These are phyloP conservation scores for Clarias pachynema DNA, from an alignment of 2,797 vertebrate genomes.

Conservation along the genomic window DNA sequence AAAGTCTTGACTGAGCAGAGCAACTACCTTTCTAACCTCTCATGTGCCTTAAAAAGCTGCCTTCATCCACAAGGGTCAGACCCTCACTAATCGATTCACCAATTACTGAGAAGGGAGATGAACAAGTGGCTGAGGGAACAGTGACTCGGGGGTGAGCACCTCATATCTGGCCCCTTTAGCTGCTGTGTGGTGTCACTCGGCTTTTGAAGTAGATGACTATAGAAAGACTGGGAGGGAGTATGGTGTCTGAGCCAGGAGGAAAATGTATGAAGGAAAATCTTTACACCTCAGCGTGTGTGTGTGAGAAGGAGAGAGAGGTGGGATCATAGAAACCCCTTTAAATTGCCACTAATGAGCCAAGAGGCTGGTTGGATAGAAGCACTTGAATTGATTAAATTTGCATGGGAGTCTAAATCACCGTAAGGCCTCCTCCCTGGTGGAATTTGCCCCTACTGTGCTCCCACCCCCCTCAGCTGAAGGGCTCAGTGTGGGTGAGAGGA, in stretches of 20 bases:
- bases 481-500: conserved; percentile 50
- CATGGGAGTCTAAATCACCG: conserved; percentile 84
- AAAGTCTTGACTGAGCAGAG: conserved; percentile 48
- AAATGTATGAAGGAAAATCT: conserved; percentile 79
- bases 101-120: conserved; percentile 63
- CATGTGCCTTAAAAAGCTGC: conserved; percentile 58
- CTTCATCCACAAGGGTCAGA: conserved; percentile 67
- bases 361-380: conserved; percentile 76
- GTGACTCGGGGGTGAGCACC: conserved; percentile 61
- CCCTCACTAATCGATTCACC: conserved; percentile 75
- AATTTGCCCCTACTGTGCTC: conserved; percentile 65
- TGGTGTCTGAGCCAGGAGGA: conserved; percentile 74
- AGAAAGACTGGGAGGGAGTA: conserved; percentile 63
- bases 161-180: conserved; percentile 73
- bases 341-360: conserved; percentile 83
- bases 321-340: conserved; percentile 80
- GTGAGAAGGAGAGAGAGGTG: conserved; percentile 62
- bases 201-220: conserved; percentile 78
- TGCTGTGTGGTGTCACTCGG: conserved; percentile 72
- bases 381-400: conserved; percentile 89
- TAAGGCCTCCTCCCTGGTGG: conserved; percentile 69
- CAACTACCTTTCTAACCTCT: conserved; percentile 52
- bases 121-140: conserved; percentile 57
- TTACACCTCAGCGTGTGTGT: conserved; percentile 66
- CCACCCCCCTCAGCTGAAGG: conserved; percentile 57